Conservation (phyloP, 2,113 vertebrate genomes). For the Falcunculus frontatus region DNA sequence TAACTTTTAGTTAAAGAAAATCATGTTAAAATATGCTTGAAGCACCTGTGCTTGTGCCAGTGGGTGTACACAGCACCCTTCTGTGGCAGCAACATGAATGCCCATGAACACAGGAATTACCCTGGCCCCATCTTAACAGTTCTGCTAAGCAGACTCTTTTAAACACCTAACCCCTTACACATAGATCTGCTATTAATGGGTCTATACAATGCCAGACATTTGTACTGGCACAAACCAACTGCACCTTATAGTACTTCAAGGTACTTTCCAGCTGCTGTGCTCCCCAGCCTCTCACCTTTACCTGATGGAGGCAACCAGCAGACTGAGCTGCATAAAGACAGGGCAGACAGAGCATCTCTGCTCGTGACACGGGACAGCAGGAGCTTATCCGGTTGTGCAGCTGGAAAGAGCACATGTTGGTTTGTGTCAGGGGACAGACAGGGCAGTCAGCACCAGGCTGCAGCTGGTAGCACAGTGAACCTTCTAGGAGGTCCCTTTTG, state of each 20-base stretch:
- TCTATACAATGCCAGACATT: neutral
- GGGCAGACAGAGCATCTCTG: neutral
- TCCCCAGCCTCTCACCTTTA: neutral
- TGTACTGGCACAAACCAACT: neutral
- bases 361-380: neutral
- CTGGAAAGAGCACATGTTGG: neutral
- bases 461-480: constrained; percentile 9
- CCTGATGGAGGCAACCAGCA: neutral
- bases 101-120: neutral
- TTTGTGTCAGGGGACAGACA: neutral
- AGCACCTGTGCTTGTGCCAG: neutral
- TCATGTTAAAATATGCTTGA: neutral
- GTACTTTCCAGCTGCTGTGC: neutral
- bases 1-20: neutral
- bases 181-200: neutral
- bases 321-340: neutral
- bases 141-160: neutral
- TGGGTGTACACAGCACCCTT: neutral
- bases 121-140: neutral
- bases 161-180: neutral
- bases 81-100: neutral
- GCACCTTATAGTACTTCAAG: neutral
- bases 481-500: neutral
- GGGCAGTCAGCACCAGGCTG: neutral
- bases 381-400: neutral